Evolutionary conservation across 2,797 vertebrate genomes (phyloP).

Genomic region (Chelonia mydas): DNA sequence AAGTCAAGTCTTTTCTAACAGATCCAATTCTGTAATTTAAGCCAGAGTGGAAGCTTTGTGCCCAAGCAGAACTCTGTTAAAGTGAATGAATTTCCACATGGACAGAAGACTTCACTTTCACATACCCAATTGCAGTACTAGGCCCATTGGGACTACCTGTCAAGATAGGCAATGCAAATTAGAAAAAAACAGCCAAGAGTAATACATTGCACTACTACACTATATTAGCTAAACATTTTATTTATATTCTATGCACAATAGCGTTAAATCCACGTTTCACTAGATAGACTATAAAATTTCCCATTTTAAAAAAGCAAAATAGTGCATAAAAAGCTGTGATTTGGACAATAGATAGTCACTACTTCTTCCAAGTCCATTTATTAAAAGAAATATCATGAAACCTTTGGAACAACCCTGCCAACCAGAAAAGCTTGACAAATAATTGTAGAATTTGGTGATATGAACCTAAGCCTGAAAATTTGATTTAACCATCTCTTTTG

Average conservation of each 20-base stretch:
- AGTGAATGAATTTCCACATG: not conserved
- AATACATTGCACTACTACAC: not conserved
- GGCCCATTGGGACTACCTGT: not conserved
- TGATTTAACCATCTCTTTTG: not conserved
- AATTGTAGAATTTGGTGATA: not conserved
- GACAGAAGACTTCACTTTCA: not conserved
- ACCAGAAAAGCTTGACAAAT: not conserved
- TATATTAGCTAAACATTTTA: not conserved
- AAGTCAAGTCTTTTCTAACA: not conserved
- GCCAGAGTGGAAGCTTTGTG: not conserved
- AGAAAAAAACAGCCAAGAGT: not conserved
- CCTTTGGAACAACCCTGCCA: constrained; percentile 8
- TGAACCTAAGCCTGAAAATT: not conserved
- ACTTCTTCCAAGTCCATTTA: not conserved
- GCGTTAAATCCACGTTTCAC: not conserved
- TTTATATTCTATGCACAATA: not conserved
- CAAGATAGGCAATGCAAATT: not conserved
- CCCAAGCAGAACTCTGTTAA: not conserved
- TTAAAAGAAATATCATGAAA: not conserved
- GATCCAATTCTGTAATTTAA: not conserved
- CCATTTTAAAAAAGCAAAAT: not conserved
- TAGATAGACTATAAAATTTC: not conserved
- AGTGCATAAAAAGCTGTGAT: not conserved
- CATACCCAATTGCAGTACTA: not conserved
- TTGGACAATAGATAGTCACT: not conserved